Base-by-base conservation (phyloP, 2,113 vertebrate genomes). In the Prunella himalayana region DNA sequence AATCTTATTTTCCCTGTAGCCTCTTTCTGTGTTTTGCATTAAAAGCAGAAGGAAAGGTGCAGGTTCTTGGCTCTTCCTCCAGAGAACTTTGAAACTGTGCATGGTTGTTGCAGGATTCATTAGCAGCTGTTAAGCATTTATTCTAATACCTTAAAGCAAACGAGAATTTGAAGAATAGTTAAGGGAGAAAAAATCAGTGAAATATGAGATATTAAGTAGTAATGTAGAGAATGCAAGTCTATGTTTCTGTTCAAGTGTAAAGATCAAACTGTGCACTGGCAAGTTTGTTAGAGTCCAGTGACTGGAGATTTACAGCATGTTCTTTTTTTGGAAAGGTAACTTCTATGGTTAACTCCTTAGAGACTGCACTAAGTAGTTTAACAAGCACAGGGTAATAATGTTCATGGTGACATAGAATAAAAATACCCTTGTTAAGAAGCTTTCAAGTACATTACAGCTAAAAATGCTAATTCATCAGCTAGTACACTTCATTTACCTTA, bases 231-330 rank as follows among this genome's bases (percentile, higher is more conserved):
- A 73, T 56, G 24, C 5, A 69, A 41, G 49, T 51, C 37, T 73
- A 1, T 61, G 23, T 73, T 49, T 82, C 20, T 75, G 22, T 83
- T 73, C 1, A 69, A 65, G 18, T 23, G 17, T 51, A 27, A 54
- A 70, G 13, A 57, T 33, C 7, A 30, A 47, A 73, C 50, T 54
- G 11, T 65, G 18, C 31, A 18, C 44, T 85, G 42, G 5, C 10
- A 24, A 25, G 6, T 64, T 54, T 53, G 13, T 37, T 53, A 47
- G 13, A 10, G 13, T 68, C 17, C 17, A 41, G 21, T 24, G 53
- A 12, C 7, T 68, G 53, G n/a, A 45, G 31, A 61, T 6, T 68
- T 17, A 30, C 14, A 64, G 9, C 19, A 20, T 0, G 0, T 25
- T 79, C 7, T 1, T 5, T 13, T 76, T 83, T 69, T 69, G 0